Percentiles rank a stretch among this genome's conserved stretches.
Conservation (phyloP, 1,140 invertebrate genomes). For the Drosophila watanabei region DNA sequence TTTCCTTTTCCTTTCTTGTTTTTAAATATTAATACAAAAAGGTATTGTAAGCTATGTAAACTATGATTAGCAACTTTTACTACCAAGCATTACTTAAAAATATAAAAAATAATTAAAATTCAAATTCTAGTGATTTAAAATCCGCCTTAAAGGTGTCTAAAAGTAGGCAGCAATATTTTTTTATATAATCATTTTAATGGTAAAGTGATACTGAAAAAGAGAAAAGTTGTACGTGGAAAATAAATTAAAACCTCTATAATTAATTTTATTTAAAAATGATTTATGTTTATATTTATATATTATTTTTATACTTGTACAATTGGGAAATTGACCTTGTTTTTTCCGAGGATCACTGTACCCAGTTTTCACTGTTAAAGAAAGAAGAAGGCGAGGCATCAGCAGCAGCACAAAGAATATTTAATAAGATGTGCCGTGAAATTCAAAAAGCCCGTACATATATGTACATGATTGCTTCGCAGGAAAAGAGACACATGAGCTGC, state of each 20-base stretch:
- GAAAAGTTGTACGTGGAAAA: too few relatives aligned
- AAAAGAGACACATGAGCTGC: conserved; percentile 25
- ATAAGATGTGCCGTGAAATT: conserved; percentile 54
- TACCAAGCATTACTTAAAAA: too few relatives aligned
- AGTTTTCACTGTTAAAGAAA: conserved; percentile 3
- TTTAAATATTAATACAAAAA: too few relatives aligned
- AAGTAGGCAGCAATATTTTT: too few relatives aligned
- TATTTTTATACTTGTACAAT: neutral
- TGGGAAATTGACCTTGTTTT: conserved; percentile 5
- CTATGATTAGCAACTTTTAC: too few relatives aligned
- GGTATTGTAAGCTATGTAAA: too few relatives aligned
- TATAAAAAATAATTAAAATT: too few relatives aligned
- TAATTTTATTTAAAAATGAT: neutral
- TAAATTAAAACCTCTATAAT: neutral
- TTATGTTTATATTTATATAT: neutral
- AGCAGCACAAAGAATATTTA: conserved; percentile 30
- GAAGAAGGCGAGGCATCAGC: conserved; percentile 26
- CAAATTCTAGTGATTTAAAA: too few relatives aligned
- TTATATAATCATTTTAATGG: too few relatives aligned
- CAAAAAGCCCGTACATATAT: conserved; percentile 34
- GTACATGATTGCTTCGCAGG: conserved; percentile 28
- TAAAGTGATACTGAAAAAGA: too few relatives aligned
- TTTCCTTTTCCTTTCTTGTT: too few relatives aligned
- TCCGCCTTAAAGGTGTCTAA: too few relatives aligned
- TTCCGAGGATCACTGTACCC: neutral